phyloP scores from a whole-genome alignment of 2,888 invertebrate species.

The Villa cingulata region DNA sequence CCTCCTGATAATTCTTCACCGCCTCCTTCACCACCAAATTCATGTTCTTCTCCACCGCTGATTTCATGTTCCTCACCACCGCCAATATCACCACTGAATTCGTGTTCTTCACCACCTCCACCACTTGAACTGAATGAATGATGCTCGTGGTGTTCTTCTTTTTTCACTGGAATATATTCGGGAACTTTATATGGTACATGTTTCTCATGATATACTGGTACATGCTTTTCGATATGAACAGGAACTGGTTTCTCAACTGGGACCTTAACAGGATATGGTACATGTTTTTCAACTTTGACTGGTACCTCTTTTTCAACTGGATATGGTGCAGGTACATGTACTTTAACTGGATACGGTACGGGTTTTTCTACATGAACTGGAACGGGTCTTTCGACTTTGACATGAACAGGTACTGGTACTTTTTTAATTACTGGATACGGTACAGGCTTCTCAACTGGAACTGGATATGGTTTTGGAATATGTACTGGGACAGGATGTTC shows the following conservation, averaged over 20 bases:
- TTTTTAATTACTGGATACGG: constrained; percentile 48
- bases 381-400: constrained; percentile 45
- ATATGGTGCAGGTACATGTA: constrained; percentile 52
- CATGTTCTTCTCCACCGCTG: constrained; percentile 10
- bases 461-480: constrained; percentile 51
- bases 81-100: constrained; percentile 6
- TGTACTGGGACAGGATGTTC: constrained; percentile 54
- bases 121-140: constrained; percentile 19
- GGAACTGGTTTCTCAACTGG: constrained; percentile 54
- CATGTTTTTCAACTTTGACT: constrained; percentile 51
- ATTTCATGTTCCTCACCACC: constrained; percentile 2
- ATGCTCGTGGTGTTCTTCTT: constrained; percentile 27
- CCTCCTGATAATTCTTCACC: constrained; percentile 20
- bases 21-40: constrained; percentile 11
- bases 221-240: constrained; percentile 61
- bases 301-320: constrained; percentile 55
- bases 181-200: constrained; percentile 59
- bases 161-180: constrained; percentile 46
- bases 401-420: constrained; percentile 52
- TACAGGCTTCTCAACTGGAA: constrained; percentile 44
- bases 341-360: constrained; percentile 60
- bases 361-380: constrained; percentile 60
- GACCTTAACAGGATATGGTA: constrained; percentile 58
- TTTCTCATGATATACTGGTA: constrained; percentile 52
- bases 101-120: constrained; percentile 12